phyloP scores from a whole-genome alignment of 2,797 vertebrate genomes.

The Luscinia megarhynchos region DNA sequence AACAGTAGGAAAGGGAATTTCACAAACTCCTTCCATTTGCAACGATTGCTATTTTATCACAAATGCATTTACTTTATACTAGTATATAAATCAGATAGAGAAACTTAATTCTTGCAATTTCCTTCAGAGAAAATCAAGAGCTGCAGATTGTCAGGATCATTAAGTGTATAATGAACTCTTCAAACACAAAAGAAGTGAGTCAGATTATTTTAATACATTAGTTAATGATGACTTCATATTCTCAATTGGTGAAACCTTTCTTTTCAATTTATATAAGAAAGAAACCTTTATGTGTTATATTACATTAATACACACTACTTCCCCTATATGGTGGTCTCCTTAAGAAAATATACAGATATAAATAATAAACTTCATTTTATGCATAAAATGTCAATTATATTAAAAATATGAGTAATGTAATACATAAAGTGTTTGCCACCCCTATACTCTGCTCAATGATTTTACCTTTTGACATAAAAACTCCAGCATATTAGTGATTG shows the following conservation, averaged over 20 bases:
- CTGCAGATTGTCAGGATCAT: slow-evolving; percentile 69
- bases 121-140: slow-evolving; percentile 65
- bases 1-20: background rate
- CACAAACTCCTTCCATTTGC: background rate
- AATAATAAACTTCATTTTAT: background rate
- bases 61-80: slow-evolving; percentile 42
- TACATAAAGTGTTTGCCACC: background rate
- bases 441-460: background rate
- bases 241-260: slow-evolving; percentile 34
- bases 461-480: background rate
- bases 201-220: slow-evolving; percentile 70
- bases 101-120: slow-evolving; percentile 57
- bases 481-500: background rate
- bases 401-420: background rate
- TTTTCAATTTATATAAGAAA: slow-evolving; percentile 43
- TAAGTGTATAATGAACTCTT: slow-evolving; percentile 74
- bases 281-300: background rate
- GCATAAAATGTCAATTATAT: background rate
- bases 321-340: background rate
- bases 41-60: background rate
- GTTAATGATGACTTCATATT: slow-evolving; percentile 71
- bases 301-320: background rate
- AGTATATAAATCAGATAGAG: slow-evolving; percentile 67
- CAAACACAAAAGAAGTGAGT: slow-evolving; percentile 69
- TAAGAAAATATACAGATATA: background rate